Conservation (phyloP, 2,888 invertebrate genomes). For the Camptogramma bilineatum region DNA sequence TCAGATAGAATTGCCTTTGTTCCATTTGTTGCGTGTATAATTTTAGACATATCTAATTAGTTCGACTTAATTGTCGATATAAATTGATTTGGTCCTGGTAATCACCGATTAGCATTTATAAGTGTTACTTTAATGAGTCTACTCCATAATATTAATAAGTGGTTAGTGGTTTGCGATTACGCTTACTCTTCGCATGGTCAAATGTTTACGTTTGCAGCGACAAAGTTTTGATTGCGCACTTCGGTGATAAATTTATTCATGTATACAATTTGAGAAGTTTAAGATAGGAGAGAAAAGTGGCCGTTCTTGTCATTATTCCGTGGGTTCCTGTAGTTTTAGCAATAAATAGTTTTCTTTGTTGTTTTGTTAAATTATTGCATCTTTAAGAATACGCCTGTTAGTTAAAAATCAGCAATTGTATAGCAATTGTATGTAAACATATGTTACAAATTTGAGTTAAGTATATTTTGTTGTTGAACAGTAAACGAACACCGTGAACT, state of each 20-base stretch:
- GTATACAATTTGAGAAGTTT: conserved; percentile 34
- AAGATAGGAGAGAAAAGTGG: conserved; percentile 27
- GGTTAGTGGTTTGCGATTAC: conserved; percentile 1
- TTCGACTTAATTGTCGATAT: neutral
- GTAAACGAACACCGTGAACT: neutral
- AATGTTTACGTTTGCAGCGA: conserved; percentile 11
- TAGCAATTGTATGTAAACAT: neutral
- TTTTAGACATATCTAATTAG: neutral
- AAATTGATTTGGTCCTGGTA: neutral
- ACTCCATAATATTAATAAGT: neutral
- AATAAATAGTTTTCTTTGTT: conserved; percentile 4
- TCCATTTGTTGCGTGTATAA: neutral
- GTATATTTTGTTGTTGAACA: neutral
- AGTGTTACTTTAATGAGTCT: neutral
- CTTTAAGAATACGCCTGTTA: neutral
- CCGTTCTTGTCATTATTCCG: conserved; percentile 18
- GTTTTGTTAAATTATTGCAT: neutral
- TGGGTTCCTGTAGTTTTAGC: conserved; percentile 6
- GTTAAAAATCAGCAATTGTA: neutral
- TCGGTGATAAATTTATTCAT: conserved; percentile 41
- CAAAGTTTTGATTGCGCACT: conserved; percentile 44
- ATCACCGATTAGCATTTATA: neutral
- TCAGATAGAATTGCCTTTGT: neutral
- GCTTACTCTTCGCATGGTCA: neutral
- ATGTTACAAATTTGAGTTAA: neutral